Conservation (phyloP, 2,113 vertebrate species). For the Pelecanoides urinatrix region DNA sequence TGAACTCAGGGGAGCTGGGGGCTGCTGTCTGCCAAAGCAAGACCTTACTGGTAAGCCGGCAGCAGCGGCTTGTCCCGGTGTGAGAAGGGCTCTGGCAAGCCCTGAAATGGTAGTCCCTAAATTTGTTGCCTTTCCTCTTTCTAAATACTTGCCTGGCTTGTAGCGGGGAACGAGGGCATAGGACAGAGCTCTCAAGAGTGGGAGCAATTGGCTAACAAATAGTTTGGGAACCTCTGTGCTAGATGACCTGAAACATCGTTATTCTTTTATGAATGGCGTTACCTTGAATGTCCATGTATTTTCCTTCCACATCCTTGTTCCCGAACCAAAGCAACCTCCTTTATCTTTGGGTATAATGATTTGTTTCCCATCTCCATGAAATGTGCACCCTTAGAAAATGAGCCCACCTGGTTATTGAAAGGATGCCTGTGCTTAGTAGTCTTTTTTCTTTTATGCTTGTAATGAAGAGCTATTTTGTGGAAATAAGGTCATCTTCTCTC, state of each 20-base stretch:
- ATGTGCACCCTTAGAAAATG: not conserved
- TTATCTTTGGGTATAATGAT: not conserved
- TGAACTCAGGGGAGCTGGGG: not conserved
- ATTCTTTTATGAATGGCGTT: not conserved
- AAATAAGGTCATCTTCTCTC: not conserved
- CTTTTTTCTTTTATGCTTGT: not conserved
- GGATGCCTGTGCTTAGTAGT: not conserved
- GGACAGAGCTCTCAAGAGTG: not conserved
- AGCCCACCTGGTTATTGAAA: not conserved
- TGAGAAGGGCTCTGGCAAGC: not conserved
- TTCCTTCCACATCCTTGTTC: not conserved
- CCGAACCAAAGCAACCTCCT: not conserved
- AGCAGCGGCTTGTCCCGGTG: not conserved
- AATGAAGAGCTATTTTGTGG: not conserved
- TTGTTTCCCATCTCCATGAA: not conserved
- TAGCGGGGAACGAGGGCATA: not conserved
- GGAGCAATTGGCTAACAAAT: not conserved
- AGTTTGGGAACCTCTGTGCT: not conserved
- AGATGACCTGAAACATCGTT: not conserved
- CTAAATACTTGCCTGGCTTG: not conserved
- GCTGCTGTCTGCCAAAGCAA: not conserved
- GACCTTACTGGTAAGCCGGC: accelerated
- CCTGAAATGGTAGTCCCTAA: not conserved
- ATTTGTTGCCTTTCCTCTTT: not conserved
- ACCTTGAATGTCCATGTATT: not conserved